phyloP scores from a whole-genome alignment of 1,140 invertebrate genomes.

The Danaus melanippus region DNA sequence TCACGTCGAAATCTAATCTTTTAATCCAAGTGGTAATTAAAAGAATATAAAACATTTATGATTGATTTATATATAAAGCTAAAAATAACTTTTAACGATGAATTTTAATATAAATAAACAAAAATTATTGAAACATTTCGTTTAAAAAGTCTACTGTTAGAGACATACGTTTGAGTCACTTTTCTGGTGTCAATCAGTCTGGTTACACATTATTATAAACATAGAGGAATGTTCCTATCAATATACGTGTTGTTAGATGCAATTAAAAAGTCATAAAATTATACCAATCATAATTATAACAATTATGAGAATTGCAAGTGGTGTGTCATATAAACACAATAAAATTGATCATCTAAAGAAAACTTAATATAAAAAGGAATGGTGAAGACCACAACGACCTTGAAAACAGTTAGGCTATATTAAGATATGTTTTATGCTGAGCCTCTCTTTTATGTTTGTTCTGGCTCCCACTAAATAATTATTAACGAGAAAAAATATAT shows the following conservation, averaged over 20 bases:
- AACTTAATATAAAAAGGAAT: too few species aligned
- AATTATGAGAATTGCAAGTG: constrained; percentile 9
- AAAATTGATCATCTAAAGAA: too few species aligned
- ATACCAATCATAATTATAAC: constrained; percentile 12
- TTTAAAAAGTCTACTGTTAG: neutral
- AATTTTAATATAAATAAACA: too few species aligned
- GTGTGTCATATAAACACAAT: constrained; percentile 6
- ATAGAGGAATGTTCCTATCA: neutral
- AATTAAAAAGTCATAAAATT: constrained; percentile 9
- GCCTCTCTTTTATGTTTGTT: too few species aligned
- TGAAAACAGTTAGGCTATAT: too few species aligned
- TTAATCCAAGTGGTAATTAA: constrained; percentile 1
- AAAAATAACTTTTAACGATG: too few species aligned
- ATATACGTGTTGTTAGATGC: constrained; percentile 2
- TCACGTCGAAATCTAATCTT: too few species aligned
- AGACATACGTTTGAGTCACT: neutral
- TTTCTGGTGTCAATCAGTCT: constrained; percentile 12
- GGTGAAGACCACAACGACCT: too few species aligned
- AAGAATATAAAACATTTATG: constrained; percentile 11
- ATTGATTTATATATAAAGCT: neutral
- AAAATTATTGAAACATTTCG: neutral
- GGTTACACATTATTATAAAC: constrained; percentile 2
- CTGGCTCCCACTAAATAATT: too few species aligned
- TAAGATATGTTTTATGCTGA: too few species aligned
- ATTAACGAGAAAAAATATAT: too few species aligned